A percentile compares a stretch with the other conserved stretches of the same genome.
phyloP scores from a whole-genome alignment of 2,888 invertebrate genomes.

The Euplexia lucipara region DNA sequence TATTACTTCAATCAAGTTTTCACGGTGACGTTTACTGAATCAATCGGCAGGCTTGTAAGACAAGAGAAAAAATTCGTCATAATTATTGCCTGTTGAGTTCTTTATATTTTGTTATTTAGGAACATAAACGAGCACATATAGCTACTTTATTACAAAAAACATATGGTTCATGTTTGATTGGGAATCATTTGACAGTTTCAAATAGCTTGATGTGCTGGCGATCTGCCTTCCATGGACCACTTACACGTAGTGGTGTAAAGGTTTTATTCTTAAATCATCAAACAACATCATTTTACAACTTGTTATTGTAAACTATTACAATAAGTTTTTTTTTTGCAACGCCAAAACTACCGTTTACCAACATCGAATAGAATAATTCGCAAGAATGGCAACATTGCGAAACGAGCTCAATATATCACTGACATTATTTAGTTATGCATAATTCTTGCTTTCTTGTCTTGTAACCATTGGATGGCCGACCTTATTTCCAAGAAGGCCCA shows the following conservation, averaged over 20 bases:
- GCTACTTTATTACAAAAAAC: too few species aligned
- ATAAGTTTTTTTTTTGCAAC: neutral
- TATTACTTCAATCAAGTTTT: too few species aligned
- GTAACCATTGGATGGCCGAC: constrained; percentile 42
- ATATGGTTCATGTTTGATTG: too few species aligned
- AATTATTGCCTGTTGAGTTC: too few species aligned
- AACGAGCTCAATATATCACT: constrained; percentile 43
- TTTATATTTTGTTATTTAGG: too few species aligned
- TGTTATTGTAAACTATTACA: constrained; percentile 12
- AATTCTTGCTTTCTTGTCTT: constrained; percentile 55
- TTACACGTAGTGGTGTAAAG: too few species aligned
- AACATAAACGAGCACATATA: too few species aligned
- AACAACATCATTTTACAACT: constrained; percentile 33
- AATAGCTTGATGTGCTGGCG: too few species aligned
- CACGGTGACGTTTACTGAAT: too few species aligned
- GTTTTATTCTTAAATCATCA: constrained; percentile 11
- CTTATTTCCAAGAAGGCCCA: constrained; percentile 82
- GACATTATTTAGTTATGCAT: constrained; percentile 53
- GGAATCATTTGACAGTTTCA: too few species aligned
- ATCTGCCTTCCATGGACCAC: too few species aligned
- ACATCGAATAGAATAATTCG: constrained; percentile 22
- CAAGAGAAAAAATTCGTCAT: constrained; percentile 2
- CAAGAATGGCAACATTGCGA: constrained; percentile 38
- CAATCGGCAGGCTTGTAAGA: constrained; percentile 15
- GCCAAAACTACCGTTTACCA: constrained; percentile 4